A percentile compares a stretch with the other conserved stretches of the same genome.
Evolutionary conservation across 2,888 invertebrate genomes (phyloP).

Genomic region (Ormyrus nitidulus): DNA sequence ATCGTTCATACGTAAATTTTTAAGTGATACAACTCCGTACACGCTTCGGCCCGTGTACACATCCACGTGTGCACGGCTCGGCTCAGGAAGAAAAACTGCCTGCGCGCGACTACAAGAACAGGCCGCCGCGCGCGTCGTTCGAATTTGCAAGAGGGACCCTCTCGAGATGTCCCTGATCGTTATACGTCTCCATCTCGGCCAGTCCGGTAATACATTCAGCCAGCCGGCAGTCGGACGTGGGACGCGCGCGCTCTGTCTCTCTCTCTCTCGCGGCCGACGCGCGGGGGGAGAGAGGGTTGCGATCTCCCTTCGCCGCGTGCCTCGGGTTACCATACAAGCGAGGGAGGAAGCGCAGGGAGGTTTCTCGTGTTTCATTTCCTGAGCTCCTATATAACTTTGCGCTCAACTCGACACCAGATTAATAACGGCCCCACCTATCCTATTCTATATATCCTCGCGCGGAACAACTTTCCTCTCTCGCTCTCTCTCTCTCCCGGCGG

Average conservation of each 20-base stretch:
- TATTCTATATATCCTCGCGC: conserved; percentile 68
- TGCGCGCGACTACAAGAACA: conserved; percentile 16
- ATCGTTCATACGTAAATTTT: conserved; percentile 24
- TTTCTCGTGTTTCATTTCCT: conserved; percentile 75
- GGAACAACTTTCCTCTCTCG: conserved; percentile 34
- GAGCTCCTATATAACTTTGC: conserved; percentile 76
- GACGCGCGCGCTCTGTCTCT: background rate
- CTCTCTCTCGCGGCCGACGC: conserved; percentile 59
- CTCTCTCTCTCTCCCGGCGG: too few species aligned
- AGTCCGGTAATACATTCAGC: conserved; percentile 73
- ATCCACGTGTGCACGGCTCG: background rate
- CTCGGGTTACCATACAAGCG: conserved; percentile 53
- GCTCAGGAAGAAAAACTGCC: too few species aligned
- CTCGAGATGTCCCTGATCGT: conserved; percentile 71
- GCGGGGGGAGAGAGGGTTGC: too few species aligned
- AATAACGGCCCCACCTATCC: conserved; percentile 75
- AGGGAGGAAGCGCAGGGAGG: conserved; percentile 61
- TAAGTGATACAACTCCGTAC: conserved; percentile 45
- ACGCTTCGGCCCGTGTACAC: conserved; percentile 16
- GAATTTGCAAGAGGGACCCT: conserved; percentile 55
- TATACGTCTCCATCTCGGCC: conserved; percentile 73
- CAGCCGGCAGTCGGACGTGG: conserved; percentile 65
- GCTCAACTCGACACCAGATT: conserved; percentile 76
- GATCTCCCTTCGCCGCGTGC: conserved; percentile 24
- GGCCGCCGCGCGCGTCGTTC: conserved; percentile 62